Evolutionary conservation across 2,797 vertebrate genomes (phyloP), one percentile per base, ranked within the genome.

Genomic region (Pantherophis alleghaniensis): DNA sequence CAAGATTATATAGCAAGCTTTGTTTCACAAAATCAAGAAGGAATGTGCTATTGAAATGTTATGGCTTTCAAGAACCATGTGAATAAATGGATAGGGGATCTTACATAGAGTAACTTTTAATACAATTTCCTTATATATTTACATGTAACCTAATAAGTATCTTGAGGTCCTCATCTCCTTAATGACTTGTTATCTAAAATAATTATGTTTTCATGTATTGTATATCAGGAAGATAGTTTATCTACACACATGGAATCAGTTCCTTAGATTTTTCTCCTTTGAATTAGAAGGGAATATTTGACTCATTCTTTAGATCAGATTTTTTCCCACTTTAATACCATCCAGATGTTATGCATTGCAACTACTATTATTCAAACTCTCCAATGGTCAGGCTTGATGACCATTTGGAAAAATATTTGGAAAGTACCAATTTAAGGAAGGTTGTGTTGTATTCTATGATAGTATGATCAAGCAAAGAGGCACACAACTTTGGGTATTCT

Each of bases 41-140:
- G 53, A 83, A 42, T 56, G 24, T 26, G 32, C 22, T 32, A 69
- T 66, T 26, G 42, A 20, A 20, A 10, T 11, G 5, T 90, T 69
- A 69, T 37, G 7, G 22, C 20, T 91, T 28, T 51, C 20, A 24
- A 22, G 20, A 51, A 89, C 22, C 87, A 89, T 60, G 26, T 83
- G 2, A 14, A 74, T 57, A 95, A 94, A 92, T 90, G 16, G 32
- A 1, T 90, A 94, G 79, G 93, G 91, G 90, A 95, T 92, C 88
- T 95, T 94, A 61, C 69, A 22, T 42, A 96, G 94, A 97, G 96
- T 96, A 94, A 95, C 92, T 18, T 47, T 37, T 51, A 95, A 93
- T 95, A 88, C 83, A 86, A 89, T 74, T 20, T 57, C 32, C 24
- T 88, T 88, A 42, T 42, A 66, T 55, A 32, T 61, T 18, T 92